These are phyloP conservation scores for Augochlorella aurata DNA, from an alignment of 2,888 invertebrate species.

Conservation along the genomic window DNA sequence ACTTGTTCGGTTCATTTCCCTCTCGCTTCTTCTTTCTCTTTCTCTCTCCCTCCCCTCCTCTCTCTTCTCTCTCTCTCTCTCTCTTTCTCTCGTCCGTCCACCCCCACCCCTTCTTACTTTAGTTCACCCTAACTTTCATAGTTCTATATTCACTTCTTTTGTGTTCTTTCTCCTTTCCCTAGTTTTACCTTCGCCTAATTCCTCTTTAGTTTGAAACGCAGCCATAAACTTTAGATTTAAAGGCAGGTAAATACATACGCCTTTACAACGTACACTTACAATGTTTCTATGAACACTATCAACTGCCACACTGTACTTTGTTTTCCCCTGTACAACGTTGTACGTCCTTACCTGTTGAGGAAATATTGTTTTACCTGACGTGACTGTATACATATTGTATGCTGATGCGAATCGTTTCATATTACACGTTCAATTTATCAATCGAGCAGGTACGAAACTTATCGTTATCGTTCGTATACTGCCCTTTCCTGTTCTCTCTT, in stretches of 20 bases:
- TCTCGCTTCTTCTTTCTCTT: slow-evolving; percentile 9
- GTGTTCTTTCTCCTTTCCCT: slow-evolving; percentile 13
- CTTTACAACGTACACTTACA: background rate
- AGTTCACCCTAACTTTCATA: slow-evolving; percentile 12
- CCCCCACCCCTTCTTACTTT: slow-evolving; percentile 4
- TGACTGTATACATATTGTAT: background rate
- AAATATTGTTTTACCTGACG: background rate
- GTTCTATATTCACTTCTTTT: slow-evolving; percentile 15
- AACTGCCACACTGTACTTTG: background rate
- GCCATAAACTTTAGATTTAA: slow-evolving; percentile 31
- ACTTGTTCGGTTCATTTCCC: slow-evolving; percentile 46
- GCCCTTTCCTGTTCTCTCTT: background rate
- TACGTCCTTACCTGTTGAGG: background rate
- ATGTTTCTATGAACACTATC: slow-evolving; percentile 1
- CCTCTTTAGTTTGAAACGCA: slow-evolving; percentile 3
- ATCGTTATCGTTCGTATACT: background rate
- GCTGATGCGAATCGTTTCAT: background rate
- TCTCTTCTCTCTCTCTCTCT: background rate
- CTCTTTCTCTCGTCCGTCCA: background rate
- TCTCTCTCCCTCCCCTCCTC: slow-evolving; percentile 5
- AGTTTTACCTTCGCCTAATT: slow-evolving; percentile 27
- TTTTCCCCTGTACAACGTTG: background rate
- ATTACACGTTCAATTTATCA: background rate
- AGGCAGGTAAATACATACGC: background rate
- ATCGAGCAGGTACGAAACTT: background rate